These are phyloP conservation scores for Drosophila formosana DNA, from an alignment of 2,888 invertebrate genomes.

Conservation along the genomic window DNA sequence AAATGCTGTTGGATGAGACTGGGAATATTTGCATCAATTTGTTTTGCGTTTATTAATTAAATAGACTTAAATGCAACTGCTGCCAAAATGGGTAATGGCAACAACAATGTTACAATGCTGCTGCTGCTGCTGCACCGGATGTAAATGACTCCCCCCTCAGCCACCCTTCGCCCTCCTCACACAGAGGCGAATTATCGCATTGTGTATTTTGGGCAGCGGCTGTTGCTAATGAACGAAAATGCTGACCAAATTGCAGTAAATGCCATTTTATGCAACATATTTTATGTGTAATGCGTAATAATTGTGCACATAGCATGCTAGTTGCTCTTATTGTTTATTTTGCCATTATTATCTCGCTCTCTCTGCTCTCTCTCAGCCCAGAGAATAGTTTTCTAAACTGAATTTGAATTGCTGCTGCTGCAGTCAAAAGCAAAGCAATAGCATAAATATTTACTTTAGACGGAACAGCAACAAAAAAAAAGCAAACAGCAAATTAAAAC, in stretches of 20 bases:
- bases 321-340: slow-evolving; percentile 43
- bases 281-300: slow-evolving; percentile 60
- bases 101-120: slow-evolving; percentile 37
- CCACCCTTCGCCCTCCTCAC: background rate
- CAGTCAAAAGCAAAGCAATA: slow-evolving; percentile 34
- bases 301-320: slow-evolving; percentile 43
- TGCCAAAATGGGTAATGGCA: slow-evolving; percentile 54
- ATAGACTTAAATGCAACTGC: slow-evolving; percentile 67
- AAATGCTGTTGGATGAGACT: slow-evolving; percentile 8
- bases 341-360: slow-evolving; percentile 51
- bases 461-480: background rate
- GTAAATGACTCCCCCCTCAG: slow-evolving; percentile 1
- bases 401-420: slow-evolving; percentile 2
- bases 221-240: slow-evolving; percentile 59
- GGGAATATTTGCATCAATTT: slow-evolving; percentile 59
- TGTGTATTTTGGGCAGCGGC: slow-evolving; percentile 53
- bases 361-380: slow-evolving; percentile 3
- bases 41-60: slow-evolving; percentile 67
- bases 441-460: slow-evolving; percentile 50
- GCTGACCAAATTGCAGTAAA: slow-evolving; percentile 62
- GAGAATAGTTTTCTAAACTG: slow-evolving; percentile 22
- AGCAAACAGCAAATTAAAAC: background rate
- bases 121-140: slow-evolving; percentile 21
- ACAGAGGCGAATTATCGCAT: slow-evolving; percentile 37
- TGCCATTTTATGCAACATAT: slow-evolving; percentile 68